These are phyloP conservation scores for Indicator maculatus DNA, from an alignment of 2,113 vertebrate genomes.

Conservation along the genomic window DNA sequence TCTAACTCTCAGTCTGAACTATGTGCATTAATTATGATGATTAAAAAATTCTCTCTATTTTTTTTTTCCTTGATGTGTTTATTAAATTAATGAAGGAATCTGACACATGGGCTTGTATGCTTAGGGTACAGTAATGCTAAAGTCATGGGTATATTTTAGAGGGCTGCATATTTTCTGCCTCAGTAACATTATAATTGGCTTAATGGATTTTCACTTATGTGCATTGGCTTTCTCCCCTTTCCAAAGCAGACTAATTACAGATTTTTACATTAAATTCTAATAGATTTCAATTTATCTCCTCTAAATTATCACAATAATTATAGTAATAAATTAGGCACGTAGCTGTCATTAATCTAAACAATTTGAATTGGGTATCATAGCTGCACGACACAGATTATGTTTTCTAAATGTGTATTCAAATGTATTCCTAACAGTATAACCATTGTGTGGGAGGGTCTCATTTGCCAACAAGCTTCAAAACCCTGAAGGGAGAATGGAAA, in stretches of 20 bases:
- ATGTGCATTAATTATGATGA: constrained; percentile 83
- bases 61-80: constrained; percentile 84
- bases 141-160: constrained; percentile 64
- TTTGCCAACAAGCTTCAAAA: constrained; percentile 11
- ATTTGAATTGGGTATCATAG: constrained; percentile 25
- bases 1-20: constrained; percentile 47
- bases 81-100: constrained; percentile 86
- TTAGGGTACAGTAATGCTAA: constrained; percentile 70
- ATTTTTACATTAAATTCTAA: constrained; percentile 78
- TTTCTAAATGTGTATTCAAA: constrained; percentile 58
- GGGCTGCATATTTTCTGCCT: constrained; percentile 51
- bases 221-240: constrained; percentile 30
- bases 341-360: constrained; percentile 53
- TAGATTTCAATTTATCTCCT: constrained; percentile 76
- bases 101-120: constrained; percentile 78
- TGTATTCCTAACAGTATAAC: constrained; percentile 13
- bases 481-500: background rate
- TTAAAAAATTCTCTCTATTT: constrained; percentile 80
- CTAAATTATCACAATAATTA: constrained; percentile 71
- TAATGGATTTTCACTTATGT: constrained; percentile 70
- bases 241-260: constrained; percentile 73
- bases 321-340: constrained; percentile 66
- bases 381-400: background rate
- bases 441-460: background rate
- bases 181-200: constrained; percentile 69